Conservation (phyloP, 1,140 invertebrate species). For the Leptestheria dahalacensis region DNA sequence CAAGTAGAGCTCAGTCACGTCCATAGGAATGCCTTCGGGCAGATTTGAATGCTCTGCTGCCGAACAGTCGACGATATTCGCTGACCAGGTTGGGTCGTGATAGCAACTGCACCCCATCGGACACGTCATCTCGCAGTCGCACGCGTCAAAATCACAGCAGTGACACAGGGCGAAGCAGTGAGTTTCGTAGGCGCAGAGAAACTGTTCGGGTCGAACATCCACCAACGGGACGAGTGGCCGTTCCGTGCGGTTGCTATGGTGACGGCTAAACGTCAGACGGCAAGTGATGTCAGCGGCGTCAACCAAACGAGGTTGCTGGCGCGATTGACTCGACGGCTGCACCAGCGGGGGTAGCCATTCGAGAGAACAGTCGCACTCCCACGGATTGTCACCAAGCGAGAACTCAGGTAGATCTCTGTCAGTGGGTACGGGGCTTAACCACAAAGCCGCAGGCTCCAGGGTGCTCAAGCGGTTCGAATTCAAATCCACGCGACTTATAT, state of each 20-base stretch:
- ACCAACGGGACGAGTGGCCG: conserved; percentile 30
- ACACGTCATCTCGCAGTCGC: conserved; percentile 89
- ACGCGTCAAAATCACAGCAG: conserved; percentile 87
- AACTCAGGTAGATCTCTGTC: conserved; percentile 52
- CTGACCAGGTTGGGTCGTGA: conserved; percentile 80
- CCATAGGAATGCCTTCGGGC: conserved; percentile 76
- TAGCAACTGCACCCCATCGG: conserved; percentile 81
- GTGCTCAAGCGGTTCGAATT: conserved; percentile 70
- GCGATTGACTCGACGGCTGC: conserved; percentile 40
- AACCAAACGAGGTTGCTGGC: conserved; percentile 70
- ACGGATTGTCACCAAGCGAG: conserved; percentile 74
- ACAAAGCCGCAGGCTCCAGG: conserved; percentile 60
- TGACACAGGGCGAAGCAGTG: conserved; percentile 86
- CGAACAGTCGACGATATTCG: conserved; percentile 82
- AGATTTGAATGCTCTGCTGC: conserved; percentile 50
- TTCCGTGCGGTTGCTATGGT: conserved; percentile 6
- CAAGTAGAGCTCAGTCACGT: conserved; percentile 77
- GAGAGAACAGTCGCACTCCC: conserved; percentile 82
- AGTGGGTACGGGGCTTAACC: conserved; percentile 48
- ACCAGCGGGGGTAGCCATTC: conserved; percentile 75
- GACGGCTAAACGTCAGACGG: conserved; percentile 9
- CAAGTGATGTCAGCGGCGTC: conserved; percentile 56
- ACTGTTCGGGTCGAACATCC: conserved; percentile 53
- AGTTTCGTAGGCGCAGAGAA: conserved; percentile 76
- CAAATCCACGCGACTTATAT: conserved; percentile 70